Evolutionary conservation across 92 coral and sea anemone genomes (phyloP).

Genomic region (Virgularia gustaviana): DNA sequence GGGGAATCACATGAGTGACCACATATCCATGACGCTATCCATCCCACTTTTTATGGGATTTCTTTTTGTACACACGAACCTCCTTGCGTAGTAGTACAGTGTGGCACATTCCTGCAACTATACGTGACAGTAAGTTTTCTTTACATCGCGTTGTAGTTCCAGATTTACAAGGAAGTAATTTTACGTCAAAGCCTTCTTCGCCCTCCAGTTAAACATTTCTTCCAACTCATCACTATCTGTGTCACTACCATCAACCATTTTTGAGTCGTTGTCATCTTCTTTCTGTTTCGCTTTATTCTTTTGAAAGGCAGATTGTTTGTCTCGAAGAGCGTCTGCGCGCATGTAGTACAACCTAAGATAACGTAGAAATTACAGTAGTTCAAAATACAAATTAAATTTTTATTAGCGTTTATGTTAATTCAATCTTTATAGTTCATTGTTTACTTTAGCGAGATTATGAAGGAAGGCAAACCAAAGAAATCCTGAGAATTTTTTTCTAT

Average conservation of each 20-base stretch:
- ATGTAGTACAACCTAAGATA: constrained; percentile 77
- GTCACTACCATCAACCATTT: constrained; percentile 47
- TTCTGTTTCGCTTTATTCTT: constrained; percentile 46
- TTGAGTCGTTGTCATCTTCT: constrained; percentile 32
- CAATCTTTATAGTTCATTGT: neutral
- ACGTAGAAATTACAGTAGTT: neutral
- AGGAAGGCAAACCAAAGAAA: too few species aligned
- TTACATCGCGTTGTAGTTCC: too few species aligned
- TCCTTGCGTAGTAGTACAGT: too few species aligned
- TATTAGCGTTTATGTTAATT: neutral
- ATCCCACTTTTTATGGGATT: too few species aligned
- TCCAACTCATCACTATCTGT: constrained; percentile 87
- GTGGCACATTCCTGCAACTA: too few species aligned
- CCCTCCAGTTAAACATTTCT: constrained; percentile 97
- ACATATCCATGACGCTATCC: too few species aligned
- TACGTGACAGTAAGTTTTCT: too few species aligned
- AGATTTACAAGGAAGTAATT: constrained; percentile 10
- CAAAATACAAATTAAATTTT: neutral
- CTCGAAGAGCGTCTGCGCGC: constrained; percentile 81
- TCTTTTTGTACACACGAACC: too few species aligned
- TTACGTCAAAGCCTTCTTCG: constrained; percentile 79
- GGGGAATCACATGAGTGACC: too few species aligned
- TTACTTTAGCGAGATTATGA: too few species aligned
- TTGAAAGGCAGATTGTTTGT: constrained; percentile 67
- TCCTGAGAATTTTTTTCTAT: too few species aligned